Percentiles rank a stretch among this genome's conserved stretches.
These are phyloP conservation scores for Bubo scandiacus DNA, from an alignment of 2,113 vertebrate species.

Conservation along the genomic window DNA sequence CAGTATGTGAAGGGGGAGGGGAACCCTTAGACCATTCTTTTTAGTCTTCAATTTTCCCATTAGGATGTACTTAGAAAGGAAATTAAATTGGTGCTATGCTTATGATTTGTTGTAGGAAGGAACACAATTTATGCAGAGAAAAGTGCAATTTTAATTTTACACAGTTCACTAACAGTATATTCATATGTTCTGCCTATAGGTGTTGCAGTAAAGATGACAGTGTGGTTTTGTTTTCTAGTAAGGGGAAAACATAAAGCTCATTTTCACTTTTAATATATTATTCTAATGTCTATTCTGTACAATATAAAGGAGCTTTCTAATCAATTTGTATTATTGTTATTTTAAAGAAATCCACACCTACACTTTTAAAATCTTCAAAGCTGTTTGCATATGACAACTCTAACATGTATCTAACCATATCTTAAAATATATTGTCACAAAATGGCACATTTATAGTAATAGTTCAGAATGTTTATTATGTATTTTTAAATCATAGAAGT, in stretches of 20 bases:
- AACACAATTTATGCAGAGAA: slow-evolving; percentile 30
- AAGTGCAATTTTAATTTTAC: slow-evolving; percentile 64
- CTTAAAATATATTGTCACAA: neutral
- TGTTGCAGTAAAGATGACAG: slow-evolving; percentile 7
- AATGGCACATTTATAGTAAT: neutral
- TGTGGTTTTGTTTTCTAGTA: slow-evolving; percentile 3
- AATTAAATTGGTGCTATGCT: slow-evolving; percentile 36
- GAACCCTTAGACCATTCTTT: neutral
- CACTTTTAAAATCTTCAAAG: neutral
- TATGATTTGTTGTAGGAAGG: slow-evolving; percentile 57
- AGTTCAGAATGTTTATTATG: neutral
- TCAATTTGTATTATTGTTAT: neutral
- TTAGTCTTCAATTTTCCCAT: slow-evolving; percentile 38
- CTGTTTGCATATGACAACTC: neutral
- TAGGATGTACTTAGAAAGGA: slow-evolving; percentile 35
- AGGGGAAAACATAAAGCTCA: neutral
- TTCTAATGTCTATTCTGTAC: neutral
- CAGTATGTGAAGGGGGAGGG: neutral
- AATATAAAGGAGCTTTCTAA: neutral
- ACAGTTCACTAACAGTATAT: slow-evolving; percentile 39
- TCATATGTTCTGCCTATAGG: slow-evolving; percentile 34
- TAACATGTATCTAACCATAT: neutral
- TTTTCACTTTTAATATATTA: neutral
- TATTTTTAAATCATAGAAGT: neutral
- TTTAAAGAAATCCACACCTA: neutral